These are phyloP conservation scores for Entelurus aequoreus DNA, from an alignment of 2,113 vertebrate genomes.

Conservation along the genomic window DNA sequence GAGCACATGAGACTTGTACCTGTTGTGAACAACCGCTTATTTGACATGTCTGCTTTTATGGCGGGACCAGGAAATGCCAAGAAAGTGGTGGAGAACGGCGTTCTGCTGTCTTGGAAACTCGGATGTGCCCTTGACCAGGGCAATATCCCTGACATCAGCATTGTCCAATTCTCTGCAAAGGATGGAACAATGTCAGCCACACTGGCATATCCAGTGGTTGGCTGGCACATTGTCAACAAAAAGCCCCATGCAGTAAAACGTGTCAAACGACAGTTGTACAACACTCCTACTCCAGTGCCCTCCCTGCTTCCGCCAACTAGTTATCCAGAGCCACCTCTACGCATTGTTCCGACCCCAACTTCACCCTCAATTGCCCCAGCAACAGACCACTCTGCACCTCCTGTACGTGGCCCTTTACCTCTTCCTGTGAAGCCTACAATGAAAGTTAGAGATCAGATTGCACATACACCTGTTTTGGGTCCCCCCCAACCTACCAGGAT, in stretches of 20 bases:
- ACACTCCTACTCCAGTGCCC: constrained; percentile 89
- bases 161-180: constrained; percentile 86
- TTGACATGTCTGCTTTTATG: constrained; percentile 98
- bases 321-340: constrained; percentile 80
- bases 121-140: constrained; percentile 89
- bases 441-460: constrained; percentile 83
- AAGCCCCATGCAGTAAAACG: constrained; percentile 86
- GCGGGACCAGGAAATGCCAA: constrained; percentile 96
- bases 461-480: constrained; percentile 85
- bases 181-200: constrained; percentile 89
- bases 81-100: constrained; percentile 94
- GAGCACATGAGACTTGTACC: constrained; percentile 89
- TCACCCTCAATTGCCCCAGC: constrained; percentile 86
- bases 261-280: constrained; percentile 85
- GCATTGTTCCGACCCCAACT: constrained; percentile 86
- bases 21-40: constrained; percentile 93
- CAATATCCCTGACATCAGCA: constrained; percentile 85
- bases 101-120: constrained; percentile 90
- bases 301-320: constrained; percentile 83
- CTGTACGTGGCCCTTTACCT: constrained; percentile 84
- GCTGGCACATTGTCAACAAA: constrained; percentile 97
- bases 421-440: constrained; percentile 89
- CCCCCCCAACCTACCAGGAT: constrained; percentile 87
- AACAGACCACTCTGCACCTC: constrained; percentile 79
- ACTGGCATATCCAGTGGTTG: constrained; percentile 91